Conservation (phyloP, 1,140 invertebrate species). For the Temnothorax nylanderi region DNA sequence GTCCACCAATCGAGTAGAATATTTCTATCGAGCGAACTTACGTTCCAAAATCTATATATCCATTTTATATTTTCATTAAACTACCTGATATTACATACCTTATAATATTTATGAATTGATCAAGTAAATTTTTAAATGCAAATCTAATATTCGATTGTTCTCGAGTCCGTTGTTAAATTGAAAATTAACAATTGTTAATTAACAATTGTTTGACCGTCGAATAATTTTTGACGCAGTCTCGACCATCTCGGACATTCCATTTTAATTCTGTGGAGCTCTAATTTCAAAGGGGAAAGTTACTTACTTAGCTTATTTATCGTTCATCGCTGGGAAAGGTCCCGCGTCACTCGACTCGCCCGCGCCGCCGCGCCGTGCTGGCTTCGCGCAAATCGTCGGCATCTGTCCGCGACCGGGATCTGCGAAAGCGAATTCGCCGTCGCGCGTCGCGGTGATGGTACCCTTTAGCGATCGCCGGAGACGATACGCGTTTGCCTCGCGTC, state of each 20-base stretch:
- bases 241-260: not conserved
- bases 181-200: too few species aligned
- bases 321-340: not conserved
- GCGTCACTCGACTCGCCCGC: not conserved
- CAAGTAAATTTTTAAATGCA: not conserved
- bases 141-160: not conserved
- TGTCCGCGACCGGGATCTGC: constrained; percentile 26
- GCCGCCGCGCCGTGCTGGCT: not conserved
- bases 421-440: constrained; percentile 50
- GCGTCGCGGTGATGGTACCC: constrained; percentile 31
- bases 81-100: not conserved
- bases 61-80: constrained; percentile 14
- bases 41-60: not conserved
- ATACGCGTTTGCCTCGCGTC: constrained; percentile 68
- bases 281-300: constrained; percentile 2
- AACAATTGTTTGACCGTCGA: not conserved
- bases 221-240: not conserved
- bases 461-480: constrained; percentile 33
- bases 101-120: not conserved
- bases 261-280: not conserved
- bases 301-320: constrained; percentile 15
- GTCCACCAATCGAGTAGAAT: not conserved
- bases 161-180: too few species aligned
- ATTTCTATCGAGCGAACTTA: not conserved
- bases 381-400: constrained; percentile 18